phyloP scores from a whole-genome alignment of 2,113 vertebrate genomes.

The Pelecanus crispus region DNA sequence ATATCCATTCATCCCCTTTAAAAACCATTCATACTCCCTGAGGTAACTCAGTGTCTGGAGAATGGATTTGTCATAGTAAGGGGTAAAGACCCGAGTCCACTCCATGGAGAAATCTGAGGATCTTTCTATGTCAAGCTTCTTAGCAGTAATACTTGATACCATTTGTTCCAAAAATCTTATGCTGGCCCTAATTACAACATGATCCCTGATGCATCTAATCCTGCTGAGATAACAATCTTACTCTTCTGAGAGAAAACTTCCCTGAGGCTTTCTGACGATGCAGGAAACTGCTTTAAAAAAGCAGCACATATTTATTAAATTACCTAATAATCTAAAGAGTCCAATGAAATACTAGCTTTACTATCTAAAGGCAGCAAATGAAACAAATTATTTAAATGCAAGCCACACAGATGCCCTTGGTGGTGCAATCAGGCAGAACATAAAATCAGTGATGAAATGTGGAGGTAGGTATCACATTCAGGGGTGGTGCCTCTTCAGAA shows the following conservation, averaged over 20 bases:
- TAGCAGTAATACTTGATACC: not conserved
- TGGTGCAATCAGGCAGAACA: not conserved
- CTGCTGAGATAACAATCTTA: not conserved
- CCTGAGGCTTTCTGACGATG: not conserved
- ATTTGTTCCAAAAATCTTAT: not conserved
- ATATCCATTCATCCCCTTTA: not conserved
- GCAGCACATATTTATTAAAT: not conserved
- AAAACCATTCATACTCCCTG: not conserved
- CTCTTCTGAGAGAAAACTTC: not conserved
- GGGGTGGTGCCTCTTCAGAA: not conserved
- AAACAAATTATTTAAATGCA: not conserved
- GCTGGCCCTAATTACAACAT: not conserved
- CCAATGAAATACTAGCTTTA: not conserved
- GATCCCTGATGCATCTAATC: not conserved
- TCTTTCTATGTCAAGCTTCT: not conserved
- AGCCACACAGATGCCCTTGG: not conserved
- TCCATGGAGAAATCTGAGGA: not conserved
- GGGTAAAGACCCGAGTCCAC: not conserved
- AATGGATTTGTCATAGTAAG: not conserved
- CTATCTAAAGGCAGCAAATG: not conserved
- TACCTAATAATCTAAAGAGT: not conserved
- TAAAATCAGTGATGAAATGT: not conserved
- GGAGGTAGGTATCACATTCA: not conserved
- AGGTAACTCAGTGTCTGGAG: not conserved
- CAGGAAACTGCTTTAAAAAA: not conserved